Conservation (phyloP, 1,140 invertebrate species). For the Teleopsis dalmanni region DNA sequence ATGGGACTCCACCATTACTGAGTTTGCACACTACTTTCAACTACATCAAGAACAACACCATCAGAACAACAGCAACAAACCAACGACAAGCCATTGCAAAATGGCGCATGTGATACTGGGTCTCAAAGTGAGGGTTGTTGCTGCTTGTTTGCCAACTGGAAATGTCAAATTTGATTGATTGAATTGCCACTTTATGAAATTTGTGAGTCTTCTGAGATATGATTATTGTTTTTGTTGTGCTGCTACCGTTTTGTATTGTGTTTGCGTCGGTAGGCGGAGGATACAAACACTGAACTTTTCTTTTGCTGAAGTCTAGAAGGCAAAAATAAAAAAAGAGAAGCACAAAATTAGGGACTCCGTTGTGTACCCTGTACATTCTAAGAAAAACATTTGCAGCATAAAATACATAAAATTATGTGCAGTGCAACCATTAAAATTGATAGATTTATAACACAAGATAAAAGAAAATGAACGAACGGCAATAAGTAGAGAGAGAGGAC, state of each 20-base stretch:
- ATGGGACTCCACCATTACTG: background rate
- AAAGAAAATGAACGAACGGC: background rate
- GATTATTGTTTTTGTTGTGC: slow-evolving; percentile 25
- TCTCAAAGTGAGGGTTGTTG: background rate
- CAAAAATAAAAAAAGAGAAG: slow-evolving; percentile 16
- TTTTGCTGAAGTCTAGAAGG: background rate
- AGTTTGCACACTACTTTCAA: background rate
- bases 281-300: background rate
- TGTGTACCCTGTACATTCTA: slow-evolving; percentile 7
- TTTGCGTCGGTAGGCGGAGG: slow-evolving; percentile 6
- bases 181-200: slow-evolving; percentile 45
- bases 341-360: slow-evolving; percentile 13
- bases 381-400: slow-evolving; percentile 18
- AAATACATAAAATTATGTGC: slow-evolving; percentile 45
- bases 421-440: slow-evolving; percentile 43
- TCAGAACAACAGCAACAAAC: slow-evolving; percentile 4
- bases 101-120: background rate
- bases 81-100: background rate
- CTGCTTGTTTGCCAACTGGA: slow-evolving; percentile 9
- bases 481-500: background rate
- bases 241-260: slow-evolving; percentile 14
- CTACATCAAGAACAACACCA: background rate
- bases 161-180: slow-evolving; percentile 44
- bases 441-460: slow-evolving; percentile 43
- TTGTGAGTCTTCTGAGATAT: slow-evolving; percentile 44